Evolutionary conservation across 2,797 vertebrate genomes (phyloP).

Genomic region (Enteromius fasciolatus): DNA sequence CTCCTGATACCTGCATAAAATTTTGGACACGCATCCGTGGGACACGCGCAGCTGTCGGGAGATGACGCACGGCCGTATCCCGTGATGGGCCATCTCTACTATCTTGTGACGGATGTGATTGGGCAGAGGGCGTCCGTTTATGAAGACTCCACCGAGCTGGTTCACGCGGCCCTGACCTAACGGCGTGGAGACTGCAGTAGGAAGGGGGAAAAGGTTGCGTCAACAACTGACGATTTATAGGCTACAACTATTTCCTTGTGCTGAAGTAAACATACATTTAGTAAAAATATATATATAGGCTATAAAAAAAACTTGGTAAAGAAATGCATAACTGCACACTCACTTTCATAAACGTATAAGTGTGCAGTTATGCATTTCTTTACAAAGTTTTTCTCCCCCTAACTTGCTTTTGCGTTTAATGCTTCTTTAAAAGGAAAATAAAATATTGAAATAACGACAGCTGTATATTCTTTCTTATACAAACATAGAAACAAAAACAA

Average conservation of each 20-base stretch:
- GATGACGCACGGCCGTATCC: slow-evolving; percentile 96
- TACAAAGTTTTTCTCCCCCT: not conserved
- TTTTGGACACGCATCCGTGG: slow-evolving; percentile 98
- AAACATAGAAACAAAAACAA: not conserved
- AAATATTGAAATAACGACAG: not conserved
- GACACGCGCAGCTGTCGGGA: slow-evolving; percentile 96
- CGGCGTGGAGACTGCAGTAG: slow-evolving; percentile 89
- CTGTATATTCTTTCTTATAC: not conserved
- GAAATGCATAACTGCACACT: not conserved
- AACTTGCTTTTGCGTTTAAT: not conserved
- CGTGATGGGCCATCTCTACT: slow-evolving; percentile 98
- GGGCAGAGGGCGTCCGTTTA: slow-evolving; percentile 96
- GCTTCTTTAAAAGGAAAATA: not conserved
- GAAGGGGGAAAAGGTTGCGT: not conserved
- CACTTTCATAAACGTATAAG: too few species aligned
- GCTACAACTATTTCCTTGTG: not conserved
- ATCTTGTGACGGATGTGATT: slow-evolving; percentile 99
- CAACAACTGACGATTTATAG: not conserved
- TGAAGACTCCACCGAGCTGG: slow-evolving; percentile 98
- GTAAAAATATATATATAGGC: too few species aligned
- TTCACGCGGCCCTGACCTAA: slow-evolving; percentile 97
- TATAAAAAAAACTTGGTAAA: too few species aligned
- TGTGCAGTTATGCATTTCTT: not conserved
- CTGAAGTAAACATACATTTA: not conserved
- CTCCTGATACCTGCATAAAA: slow-evolving; percentile 98